These are phyloP conservation scores for Leucosticte australis DNA, from an alignment of 2,113 vertebrate genomes.

Conservation along the genomic window DNA sequence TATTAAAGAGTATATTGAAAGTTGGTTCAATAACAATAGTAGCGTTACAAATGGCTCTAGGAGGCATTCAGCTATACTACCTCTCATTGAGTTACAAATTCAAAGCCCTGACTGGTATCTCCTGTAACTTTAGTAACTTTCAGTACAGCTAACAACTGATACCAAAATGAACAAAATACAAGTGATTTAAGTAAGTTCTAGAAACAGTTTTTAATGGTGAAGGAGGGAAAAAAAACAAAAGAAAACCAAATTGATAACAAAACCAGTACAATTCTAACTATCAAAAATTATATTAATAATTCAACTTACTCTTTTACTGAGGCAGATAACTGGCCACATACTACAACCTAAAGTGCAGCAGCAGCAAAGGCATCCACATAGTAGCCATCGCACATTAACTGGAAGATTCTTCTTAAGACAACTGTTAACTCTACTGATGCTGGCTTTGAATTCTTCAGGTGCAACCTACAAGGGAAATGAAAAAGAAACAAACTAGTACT, in stretches of 20 bases:
- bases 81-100: background rate
- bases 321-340: conserved; percentile 98
- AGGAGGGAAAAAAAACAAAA: background rate
- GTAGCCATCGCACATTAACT: conserved; percentile 95
- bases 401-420: conserved; percentile 97
- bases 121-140: background rate
- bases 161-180: background rate
- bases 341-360: conserved; percentile 98
- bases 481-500: background rate
- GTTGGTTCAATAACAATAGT: background rate
- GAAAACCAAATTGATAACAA: background rate
- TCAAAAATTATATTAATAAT: background rate
- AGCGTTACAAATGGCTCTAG: background rate
- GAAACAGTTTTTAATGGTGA: background rate
- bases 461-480: conserved; percentile 81
- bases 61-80: background rate
- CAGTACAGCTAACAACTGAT: background rate
- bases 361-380: conserved; percentile 98
- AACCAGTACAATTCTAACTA: background rate
- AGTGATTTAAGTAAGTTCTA: background rate
- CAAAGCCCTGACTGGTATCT: background rate
- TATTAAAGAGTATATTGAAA: background rate
- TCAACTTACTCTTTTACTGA: conserved; percentile 96
- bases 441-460: conserved; percentile 98
- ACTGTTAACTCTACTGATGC: conserved; percentile 94